These are phyloP conservation scores for Phyto melanocephala DNA, from an alignment of 2,888 invertebrate species.

Conservation along the genomic window DNA sequence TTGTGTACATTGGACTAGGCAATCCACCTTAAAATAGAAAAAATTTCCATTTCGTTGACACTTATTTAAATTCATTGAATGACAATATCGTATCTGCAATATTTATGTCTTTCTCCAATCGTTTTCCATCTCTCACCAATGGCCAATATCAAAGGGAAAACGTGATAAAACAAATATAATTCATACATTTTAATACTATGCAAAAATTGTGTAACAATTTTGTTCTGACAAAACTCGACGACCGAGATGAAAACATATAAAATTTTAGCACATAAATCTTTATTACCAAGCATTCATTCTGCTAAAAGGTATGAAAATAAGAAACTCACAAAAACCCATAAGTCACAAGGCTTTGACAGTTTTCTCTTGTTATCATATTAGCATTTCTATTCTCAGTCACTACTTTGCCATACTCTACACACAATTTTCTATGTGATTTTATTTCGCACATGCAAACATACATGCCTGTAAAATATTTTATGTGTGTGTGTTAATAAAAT, in stretches of 20 bases:
- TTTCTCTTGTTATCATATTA: slow-evolving; percentile 46
- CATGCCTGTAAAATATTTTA: too few species aligned
- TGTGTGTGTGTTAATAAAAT: neutral
- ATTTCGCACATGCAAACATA: neutral
- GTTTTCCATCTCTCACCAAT: neutral
- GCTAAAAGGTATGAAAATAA: neutral
- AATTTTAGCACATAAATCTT: slow-evolving; percentile 15
- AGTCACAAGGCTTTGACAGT: slow-evolving; percentile 42
- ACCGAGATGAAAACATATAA: too few species aligned
- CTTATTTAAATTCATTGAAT: neutral
- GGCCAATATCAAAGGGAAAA: neutral
- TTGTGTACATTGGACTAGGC: neutral
- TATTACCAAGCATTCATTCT: slow-evolving; percentile 4
- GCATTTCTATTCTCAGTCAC: slow-evolving; percentile 14
- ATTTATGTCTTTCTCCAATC: neutral
- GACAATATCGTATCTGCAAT: neutral
- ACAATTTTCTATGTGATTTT: neutral
- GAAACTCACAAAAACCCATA: slow-evolving; percentile 19
- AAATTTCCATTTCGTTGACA: neutral
- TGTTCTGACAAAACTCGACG: too few species aligned
- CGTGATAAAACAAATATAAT: neutral
- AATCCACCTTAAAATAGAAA: neutral
- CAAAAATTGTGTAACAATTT: too few species aligned
- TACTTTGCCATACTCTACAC: neutral
- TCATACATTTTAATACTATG: too few species aligned